Percentiles rank a stretch among this genome's conserved stretches.
Conservation (phyloP, 2,113 vertebrate genomes). For the Lepus americanus region DNA sequence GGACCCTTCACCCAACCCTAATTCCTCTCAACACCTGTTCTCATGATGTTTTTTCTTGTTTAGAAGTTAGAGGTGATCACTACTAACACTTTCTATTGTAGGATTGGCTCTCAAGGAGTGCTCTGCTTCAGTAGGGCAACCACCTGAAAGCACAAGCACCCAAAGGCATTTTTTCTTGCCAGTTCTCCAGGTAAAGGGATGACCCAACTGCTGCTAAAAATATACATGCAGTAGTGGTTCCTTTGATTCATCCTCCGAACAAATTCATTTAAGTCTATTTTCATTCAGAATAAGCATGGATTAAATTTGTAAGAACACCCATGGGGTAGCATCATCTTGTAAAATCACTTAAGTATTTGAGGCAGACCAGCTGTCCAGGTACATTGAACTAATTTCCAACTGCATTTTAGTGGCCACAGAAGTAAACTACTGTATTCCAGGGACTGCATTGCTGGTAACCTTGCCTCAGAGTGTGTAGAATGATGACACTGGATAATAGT, state of each 20-base stretch:
- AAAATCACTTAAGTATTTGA: background rate
- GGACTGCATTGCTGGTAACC: background rate
- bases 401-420: background rate
- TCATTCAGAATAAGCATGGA: constrained; percentile 8
- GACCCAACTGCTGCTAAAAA: background rate
- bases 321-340: background rate
- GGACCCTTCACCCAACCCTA: background rate
- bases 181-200: background rate
- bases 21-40: background rate
- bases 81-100: constrained; percentile 8
- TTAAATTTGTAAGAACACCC: constrained; percentile 30
- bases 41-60: background rate
- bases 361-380: background rate
- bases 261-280: constrained; percentile 11
- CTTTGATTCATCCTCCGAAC: background rate
- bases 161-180: background rate
- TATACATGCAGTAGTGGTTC: background rate
- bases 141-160: background rate
- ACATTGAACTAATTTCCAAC: background rate
- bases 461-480: background rate
- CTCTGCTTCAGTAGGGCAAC: background rate
- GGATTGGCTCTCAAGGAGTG: background rate
- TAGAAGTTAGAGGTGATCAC: background rate
- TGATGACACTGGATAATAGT: background rate
- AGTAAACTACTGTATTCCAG: background rate